Evolutionary conservation across 2,888 invertebrate species (phyloP).

Genomic region (Stenotaenia linearis): DNA sequence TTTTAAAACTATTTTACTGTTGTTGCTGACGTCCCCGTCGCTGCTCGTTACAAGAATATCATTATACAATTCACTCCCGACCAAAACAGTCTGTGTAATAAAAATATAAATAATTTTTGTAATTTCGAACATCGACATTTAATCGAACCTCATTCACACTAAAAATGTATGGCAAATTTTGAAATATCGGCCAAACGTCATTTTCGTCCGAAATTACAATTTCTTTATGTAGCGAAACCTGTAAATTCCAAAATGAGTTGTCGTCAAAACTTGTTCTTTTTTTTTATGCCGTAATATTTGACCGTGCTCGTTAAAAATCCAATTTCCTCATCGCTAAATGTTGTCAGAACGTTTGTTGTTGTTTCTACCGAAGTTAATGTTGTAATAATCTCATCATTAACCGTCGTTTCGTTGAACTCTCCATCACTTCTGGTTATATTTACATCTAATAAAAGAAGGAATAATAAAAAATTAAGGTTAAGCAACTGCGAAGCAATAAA

Average conservation of each 20-base stretch:
- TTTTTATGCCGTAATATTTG: too few species aligned
- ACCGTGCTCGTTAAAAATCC: not conserved
- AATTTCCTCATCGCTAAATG: not conserved
- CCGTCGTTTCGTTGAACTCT: not conserved
- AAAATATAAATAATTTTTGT: not conserved
- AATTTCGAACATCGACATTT: not conserved
- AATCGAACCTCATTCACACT: constrained; percentile 57
- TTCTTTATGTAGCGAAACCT: constrained; percentile 65
- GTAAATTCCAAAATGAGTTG: not conserved
- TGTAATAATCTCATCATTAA: not conserved
- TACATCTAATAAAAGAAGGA: not conserved
- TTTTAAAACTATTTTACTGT: constrained; percentile 61
- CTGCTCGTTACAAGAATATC: constrained; percentile 64
- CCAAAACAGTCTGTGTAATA: constrained; percentile 51
- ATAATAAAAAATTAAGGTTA: not conserved
- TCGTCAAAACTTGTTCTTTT: not conserved
- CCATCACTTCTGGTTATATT: not conserved
- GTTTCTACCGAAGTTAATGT: not conserved
- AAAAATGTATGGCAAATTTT: constrained; percentile 66
- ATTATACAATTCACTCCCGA: constrained; percentile 59
- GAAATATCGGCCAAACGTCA: constrained; percentile 70
- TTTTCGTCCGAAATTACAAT: constrained; percentile 72
- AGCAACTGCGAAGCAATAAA: too few species aligned
- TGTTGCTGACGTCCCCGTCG: constrained; percentile 62
- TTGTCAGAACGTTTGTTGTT: not conserved